Percentiles rank a stretch among this genome's conserved stretches.
phyloP scores from a whole-genome alignment of 2,888 invertebrate genomes.

The Allygus modestus region DNA sequence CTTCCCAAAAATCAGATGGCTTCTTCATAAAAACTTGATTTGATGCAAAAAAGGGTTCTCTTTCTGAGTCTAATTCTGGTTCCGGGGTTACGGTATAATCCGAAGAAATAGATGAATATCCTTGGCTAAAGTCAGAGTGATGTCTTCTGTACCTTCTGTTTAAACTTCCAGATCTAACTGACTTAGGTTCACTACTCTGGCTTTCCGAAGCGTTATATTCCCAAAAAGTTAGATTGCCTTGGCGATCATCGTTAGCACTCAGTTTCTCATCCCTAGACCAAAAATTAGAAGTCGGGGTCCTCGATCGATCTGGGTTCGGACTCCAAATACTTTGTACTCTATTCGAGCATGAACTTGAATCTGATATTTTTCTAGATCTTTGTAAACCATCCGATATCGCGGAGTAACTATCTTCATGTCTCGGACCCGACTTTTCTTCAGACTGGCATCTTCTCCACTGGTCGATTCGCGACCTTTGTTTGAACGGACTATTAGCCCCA shows the following conservation, averaged over 20 bases:
- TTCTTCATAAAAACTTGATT: slow-evolving; percentile 33
- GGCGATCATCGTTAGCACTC: background rate
- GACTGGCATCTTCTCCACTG: slow-evolving; percentile 42
- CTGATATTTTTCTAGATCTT: background rate
- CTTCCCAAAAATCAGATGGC: slow-evolving; percentile 58
- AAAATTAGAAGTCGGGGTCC: slow-evolving; percentile 14
- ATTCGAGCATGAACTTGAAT: slow-evolving; percentile 5
- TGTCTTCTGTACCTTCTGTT: slow-evolving; percentile 24
- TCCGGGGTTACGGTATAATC: slow-evolving; percentile 1
- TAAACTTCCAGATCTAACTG: slow-evolving; percentile 16
- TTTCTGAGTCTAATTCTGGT: background rate
- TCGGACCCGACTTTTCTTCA: slow-evolving; percentile 24
- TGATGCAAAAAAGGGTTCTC: background rate
- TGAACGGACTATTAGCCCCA: slow-evolving; percentile 42
- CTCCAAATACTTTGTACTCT: slow-evolving; percentile 54
- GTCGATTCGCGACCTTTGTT: background rate
- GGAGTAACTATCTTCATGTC: slow-evolving; percentile 24
- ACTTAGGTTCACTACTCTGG: background rate
- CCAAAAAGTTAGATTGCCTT: slow-evolving; percentile 32
- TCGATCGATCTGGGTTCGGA: slow-evolving; percentile 24
- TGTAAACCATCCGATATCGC: background rate
- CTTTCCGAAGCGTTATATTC: slow-evolving; percentile 12
- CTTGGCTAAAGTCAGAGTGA: slow-evolving; percentile 33
- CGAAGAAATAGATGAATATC: slow-evolving; percentile 12
- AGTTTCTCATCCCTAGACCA: background rate